A percentile compares a stretch with the other conserved stretches of the same genome.
Conservation (phyloP, 2,797 vertebrate genomes). For the Spinibarbus caldwelli region DNA sequence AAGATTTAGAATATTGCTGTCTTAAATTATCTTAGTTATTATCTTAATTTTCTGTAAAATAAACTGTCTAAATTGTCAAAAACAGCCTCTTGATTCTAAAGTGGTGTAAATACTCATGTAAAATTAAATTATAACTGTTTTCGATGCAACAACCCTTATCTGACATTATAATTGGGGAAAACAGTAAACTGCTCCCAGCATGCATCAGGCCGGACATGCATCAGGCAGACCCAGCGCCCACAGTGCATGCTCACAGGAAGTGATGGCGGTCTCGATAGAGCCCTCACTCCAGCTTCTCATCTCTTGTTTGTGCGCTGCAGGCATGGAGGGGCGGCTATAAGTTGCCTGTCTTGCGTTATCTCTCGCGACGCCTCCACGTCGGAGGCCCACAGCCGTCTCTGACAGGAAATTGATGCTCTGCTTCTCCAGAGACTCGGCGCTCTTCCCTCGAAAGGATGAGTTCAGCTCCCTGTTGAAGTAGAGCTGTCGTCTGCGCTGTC, state of each 20-base stretch:
- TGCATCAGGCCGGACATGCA: neutral
- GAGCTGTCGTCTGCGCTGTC: slow-evolving; percentile 71
- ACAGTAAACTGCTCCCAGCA: slow-evolving; percentile 7
- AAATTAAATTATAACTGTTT: too few species aligned
- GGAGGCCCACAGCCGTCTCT: too few species aligned
- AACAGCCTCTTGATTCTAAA: too few species aligned
- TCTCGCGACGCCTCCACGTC: slow-evolving; percentile 65
- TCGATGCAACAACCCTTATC: too few species aligned
- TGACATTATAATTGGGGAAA: too few species aligned
- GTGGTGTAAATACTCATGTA: too few species aligned
- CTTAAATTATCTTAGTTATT: too few species aligned
- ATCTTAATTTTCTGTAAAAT: too few species aligned
- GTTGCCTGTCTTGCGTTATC: slow-evolving; percentile 71
- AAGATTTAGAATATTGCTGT: too few species aligned
- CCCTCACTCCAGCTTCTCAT: slow-evolving; percentile 31
- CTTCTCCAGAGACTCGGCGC: slow-evolving; percentile 62
- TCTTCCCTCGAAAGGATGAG: slow-evolving; percentile 69
- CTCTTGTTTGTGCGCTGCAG: slow-evolving; percentile 29
- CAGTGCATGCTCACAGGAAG: slow-evolving; percentile 6
- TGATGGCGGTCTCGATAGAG: slow-evolving; percentile 16
- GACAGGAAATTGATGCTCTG: slow-evolving; percentile 76
- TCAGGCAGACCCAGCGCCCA: neutral
- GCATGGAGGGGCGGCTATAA: slow-evolving; percentile 38
- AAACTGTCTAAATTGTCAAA: too few species aligned
- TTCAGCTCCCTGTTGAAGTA: slow-evolving; percentile 70